Percentiles rank a stretch among this genome's conserved stretches.
Evolutionary conservation across 2,113 vertebrate species (phyloP).

Genomic region (Eurystomus gularis): DNA sequence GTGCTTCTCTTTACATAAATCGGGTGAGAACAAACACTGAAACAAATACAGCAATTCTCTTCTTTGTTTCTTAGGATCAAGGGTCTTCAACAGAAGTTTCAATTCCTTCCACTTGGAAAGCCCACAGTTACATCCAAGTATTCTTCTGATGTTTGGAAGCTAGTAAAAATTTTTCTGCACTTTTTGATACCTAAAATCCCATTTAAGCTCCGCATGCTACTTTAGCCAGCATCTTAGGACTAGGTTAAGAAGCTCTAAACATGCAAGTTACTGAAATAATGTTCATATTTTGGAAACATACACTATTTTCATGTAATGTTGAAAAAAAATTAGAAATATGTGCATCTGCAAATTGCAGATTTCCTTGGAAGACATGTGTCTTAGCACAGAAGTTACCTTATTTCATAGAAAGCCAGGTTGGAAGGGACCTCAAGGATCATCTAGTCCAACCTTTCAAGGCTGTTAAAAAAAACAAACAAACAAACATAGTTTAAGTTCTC

Average conservation of each 20-base stretch:
- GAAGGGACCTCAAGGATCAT: too few relatives aligned
- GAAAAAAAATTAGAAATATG: not conserved
- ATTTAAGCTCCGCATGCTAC: not conserved
- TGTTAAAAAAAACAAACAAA: too few relatives aligned
- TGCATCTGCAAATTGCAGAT: not conserved
- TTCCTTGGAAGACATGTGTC: not conserved
- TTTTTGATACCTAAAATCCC: not conserved
- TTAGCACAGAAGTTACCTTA: not conserved
- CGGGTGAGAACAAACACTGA: not conserved
- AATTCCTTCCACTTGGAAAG: not conserved
- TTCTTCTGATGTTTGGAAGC: not conserved
- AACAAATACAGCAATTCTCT: not conserved
- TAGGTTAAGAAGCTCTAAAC: not conserved
- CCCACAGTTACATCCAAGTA: not conserved
- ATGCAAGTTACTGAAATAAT: not conserved
- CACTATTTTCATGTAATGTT: not conserved
- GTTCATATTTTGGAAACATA: not conserved
- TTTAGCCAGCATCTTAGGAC: not conserved
- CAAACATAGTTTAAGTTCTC: too few relatives aligned
- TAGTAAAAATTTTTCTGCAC: not conserved
- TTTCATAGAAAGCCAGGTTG: too few relatives aligned
- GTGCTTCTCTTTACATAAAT: not conserved
- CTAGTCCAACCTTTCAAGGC: too few relatives aligned
- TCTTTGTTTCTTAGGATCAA: not conserved
- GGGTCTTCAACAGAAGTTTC: not conserved